These are phyloP conservation scores for Geopemphigus sp. DNA, from an alignment of 1,140 invertebrate species.

Conservation along the genomic window DNA sequence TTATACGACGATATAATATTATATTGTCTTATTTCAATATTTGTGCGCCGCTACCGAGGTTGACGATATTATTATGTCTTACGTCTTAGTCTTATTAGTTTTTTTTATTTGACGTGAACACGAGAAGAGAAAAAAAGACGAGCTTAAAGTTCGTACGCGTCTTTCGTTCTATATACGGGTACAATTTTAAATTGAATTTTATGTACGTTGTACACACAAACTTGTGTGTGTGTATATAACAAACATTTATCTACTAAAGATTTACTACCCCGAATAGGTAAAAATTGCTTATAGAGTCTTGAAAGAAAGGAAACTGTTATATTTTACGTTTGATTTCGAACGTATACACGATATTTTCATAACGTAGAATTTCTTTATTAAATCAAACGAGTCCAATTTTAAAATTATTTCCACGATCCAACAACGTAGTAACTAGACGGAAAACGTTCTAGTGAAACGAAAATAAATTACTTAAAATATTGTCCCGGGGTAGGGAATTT, in stretches of 20 bases:
- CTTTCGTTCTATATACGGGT: too few species aligned
- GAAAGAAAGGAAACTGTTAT: background rate
- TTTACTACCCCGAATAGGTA: background rate
- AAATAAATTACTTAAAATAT: too few species aligned
- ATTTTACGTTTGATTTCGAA: background rate
- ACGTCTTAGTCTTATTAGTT: background rate
- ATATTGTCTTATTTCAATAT: constrained; percentile 8
- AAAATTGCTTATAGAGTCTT: background rate
- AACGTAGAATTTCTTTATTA: background rate
- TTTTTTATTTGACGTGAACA: background rate
- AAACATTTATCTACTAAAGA: background rate
- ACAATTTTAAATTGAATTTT: constrained; percentile 23
- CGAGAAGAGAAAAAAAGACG: background rate
- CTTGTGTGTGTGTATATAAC: too few species aligned
- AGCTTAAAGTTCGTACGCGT: background rate
- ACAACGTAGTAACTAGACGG: too few species aligned
- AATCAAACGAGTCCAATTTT: too few species aligned
- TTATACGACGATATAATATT: background rate
- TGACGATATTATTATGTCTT: background rate
- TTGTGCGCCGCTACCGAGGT: background rate
- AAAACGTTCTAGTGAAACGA: too few species aligned
- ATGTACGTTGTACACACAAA: too few species aligned
- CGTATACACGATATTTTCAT: background rate
- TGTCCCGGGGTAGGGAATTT: background rate
- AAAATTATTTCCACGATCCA: too few species aligned